These are phyloP conservation scores for Molossus molossus DNA, from an alignment of 2,797 vertebrate species.

Conservation along the genomic window DNA sequence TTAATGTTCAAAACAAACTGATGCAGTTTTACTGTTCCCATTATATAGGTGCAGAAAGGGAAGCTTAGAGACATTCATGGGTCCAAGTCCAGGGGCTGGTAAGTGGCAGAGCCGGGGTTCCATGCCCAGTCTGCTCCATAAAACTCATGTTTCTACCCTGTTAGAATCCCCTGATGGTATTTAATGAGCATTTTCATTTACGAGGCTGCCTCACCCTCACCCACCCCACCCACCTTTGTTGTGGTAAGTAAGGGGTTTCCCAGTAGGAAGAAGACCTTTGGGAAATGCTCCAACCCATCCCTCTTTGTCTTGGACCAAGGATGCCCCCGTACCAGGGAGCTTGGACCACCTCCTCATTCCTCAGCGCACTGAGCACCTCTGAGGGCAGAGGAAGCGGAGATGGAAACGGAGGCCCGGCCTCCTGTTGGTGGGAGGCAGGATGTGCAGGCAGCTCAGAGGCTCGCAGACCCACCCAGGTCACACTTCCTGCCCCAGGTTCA, in stretches of 20 bases:
- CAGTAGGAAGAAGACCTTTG: neutral
- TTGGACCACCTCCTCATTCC: neutral
- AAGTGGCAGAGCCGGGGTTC: neutral
- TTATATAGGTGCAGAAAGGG: neutral
- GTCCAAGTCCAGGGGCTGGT: neutral
- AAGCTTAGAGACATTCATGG: neutral
- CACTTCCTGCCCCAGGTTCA: neutral
- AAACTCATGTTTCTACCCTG: neutral
- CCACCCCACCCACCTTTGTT: neutral
- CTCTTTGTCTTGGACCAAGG: neutral
- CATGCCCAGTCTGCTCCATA: neutral
- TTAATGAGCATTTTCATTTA: neutral
- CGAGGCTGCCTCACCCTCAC: neutral
- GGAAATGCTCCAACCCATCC: neutral
- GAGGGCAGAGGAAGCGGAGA: neutral
- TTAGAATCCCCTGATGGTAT: neutral
- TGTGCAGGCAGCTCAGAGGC: neutral
- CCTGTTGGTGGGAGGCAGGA: neutral
- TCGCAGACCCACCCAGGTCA: neutral
- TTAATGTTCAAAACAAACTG: conserved; percentile 5
- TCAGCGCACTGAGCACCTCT: neutral
- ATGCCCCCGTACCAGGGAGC: neutral
- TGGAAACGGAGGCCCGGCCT: neutral
- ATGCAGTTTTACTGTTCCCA: neutral
- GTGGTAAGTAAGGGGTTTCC: neutral